Evolutionary conservation across 2,797 vertebrate species (phyloP), one percentile per base, ranked within the genome.

Genomic region (Cheirogaleus major): DNA sequence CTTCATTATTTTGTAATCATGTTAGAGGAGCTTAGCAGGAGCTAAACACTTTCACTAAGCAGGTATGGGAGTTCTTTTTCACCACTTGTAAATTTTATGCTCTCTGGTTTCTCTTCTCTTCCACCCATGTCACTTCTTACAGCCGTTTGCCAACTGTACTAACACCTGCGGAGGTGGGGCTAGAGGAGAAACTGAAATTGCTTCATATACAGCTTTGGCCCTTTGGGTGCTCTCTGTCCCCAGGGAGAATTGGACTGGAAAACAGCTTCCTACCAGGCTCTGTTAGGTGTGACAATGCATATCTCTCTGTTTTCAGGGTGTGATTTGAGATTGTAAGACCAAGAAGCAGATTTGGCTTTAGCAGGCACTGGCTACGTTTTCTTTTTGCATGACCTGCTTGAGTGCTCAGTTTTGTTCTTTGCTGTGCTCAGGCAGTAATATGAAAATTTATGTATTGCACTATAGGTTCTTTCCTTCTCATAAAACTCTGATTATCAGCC

Each of bases 121-220:
- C 93, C 91, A 84, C 93, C 72, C 94, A 97, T 22, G 0, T 69
- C 91, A 45, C 90, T 93, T 25, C 30, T 93, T 93, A 85, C 18
- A 76, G 7, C 78, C 95, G 72, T 89, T 91, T 93, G 70, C 82
- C 88, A 98, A 88, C 55, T 93, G 92, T 17, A 83, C 38, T 38
- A 61, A 57, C 72, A 57, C 96, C 97, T 93, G 59, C 57, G 48
- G 91, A 96, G 35, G 61, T 55, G 76, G 88, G 83, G 89, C 93
- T 92, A 81, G 89, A 92, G 91, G 52, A 89, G 91, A 96, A 97
- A 88, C 30, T 86, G 10, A 61, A 25, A 91, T 98, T 97, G 95
- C 95, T 97, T 97, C 73, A 83, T 48, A 86, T 27, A 76, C 43
- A 91, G 73, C 96, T 76, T 92, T 48, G 86, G 32, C 55, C 96